Conservation (phyloP, 1,140 invertebrate genomes). For the Rhopalosiphum maidis region DNA sequence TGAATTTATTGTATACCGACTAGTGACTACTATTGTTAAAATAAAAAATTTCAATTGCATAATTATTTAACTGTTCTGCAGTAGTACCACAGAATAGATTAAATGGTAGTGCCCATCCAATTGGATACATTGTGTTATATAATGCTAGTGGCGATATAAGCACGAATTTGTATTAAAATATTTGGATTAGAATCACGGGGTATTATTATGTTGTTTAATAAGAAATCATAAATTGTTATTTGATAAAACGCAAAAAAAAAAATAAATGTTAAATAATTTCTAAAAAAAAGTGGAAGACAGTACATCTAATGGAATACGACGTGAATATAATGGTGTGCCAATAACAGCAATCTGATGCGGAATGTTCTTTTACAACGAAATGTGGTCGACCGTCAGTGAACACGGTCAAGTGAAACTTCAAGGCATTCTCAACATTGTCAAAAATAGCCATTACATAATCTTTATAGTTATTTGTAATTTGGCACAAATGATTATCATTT, state of each 20-base stretch:
- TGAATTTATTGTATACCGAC: not conserved
- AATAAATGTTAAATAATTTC: not conserved
- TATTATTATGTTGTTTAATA: not conserved
- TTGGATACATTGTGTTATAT: not conserved
- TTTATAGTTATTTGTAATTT: conserved; percentile 40
- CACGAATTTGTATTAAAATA: not conserved
- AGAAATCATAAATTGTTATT: not conserved
- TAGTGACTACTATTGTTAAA: conserved; percentile 1
- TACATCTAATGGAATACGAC: conserved; percentile 7
- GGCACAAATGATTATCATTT: conserved; percentile 45
- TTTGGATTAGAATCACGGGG: not conserved
- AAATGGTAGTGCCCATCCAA: not conserved
- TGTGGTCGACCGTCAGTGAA: conserved; percentile 57
- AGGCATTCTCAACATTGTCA: conserved; percentile 56
- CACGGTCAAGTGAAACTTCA: conserved; percentile 56
- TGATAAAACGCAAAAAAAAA: not conserved
- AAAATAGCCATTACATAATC: conserved; percentile 53
- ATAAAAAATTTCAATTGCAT: conserved; percentile 17
- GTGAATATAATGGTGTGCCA: conserved; percentile 39
- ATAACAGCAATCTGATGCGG: conserved; percentile 41
- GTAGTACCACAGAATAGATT: not conserved
- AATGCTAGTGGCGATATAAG: not conserved
- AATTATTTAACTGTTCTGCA: conserved; percentile 4
- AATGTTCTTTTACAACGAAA: conserved; percentile 50
- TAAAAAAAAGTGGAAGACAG: not conserved